A percentile compares a stretch with the other conserved stretches of the same genome.
phyloP scores from a whole-genome alignment of 2,113 vertebrate genomes.

The Lophotis ruficrista region DNA sequence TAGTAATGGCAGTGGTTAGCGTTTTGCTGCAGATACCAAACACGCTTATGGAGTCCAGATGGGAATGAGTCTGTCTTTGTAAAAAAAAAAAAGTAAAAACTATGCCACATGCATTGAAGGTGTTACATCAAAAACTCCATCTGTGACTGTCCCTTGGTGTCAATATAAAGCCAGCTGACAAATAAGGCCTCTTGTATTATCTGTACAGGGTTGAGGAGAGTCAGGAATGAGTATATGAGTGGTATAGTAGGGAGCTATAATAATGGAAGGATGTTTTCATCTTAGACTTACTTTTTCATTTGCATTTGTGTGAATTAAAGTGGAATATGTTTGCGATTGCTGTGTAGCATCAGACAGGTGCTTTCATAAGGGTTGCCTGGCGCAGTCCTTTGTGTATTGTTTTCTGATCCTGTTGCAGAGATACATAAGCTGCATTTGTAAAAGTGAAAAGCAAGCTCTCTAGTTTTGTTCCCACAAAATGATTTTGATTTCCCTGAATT shows the following conservation, averaged over 20 bases:
- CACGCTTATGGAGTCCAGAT: neutral
- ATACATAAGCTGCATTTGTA: neutral
- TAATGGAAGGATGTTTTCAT: neutral
- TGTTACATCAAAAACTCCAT: neutral
- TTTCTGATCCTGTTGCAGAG: neutral
- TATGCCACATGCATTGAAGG: neutral
- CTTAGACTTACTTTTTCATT: neutral
- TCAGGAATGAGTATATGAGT: neutral
- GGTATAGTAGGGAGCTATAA: neutral
- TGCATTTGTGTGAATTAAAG: neutral
- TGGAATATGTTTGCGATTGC: neutral
- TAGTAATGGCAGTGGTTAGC: neutral
- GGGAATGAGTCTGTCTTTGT: neutral
- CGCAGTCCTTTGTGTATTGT: neutral
- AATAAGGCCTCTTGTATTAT: neutral
- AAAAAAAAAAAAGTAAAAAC: neutral
- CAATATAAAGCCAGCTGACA: neutral
- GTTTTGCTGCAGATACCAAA: neutral
- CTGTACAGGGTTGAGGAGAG: neutral
- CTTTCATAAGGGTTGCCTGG: neutral
- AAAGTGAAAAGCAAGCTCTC: neutral
- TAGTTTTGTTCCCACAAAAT: neutral
- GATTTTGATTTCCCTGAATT: neutral
- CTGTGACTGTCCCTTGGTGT: neutral
- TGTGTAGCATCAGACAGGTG: neutral